phyloP scores from a whole-genome alignment of 2,113 vertebrate species.

The Aleadryas rufinucha region DNA sequence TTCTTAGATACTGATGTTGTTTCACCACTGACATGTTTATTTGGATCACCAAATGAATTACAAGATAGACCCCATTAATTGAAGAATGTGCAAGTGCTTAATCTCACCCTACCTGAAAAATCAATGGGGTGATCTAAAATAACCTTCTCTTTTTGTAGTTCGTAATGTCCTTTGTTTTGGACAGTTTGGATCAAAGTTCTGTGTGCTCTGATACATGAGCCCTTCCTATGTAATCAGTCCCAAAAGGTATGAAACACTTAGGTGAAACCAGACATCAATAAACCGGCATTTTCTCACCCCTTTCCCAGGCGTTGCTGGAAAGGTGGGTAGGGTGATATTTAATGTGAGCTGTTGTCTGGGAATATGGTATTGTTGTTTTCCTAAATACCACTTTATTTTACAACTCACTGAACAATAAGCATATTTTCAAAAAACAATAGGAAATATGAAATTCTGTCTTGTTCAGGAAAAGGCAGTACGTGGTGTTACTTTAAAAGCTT shows the following conservation, averaged over 20 bases:
- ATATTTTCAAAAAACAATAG: background rate
- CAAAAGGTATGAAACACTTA: background rate
- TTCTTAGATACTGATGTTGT: background rate
- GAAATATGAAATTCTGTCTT: background rate
- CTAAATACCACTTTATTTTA: background rate
- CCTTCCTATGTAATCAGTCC: background rate
- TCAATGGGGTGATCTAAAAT: background rate
- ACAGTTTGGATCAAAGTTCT: background rate
- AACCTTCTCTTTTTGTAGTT: background rate
- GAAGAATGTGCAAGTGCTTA: background rate
- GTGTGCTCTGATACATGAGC: background rate
- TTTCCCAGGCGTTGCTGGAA: background rate
- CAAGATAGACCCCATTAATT: background rate
- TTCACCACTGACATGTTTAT: background rate
- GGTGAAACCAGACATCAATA: background rate
- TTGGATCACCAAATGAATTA: background rate
- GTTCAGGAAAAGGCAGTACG: background rate
- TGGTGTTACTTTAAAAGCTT: background rate
- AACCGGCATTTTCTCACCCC: background rate
- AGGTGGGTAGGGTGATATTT: background rate
- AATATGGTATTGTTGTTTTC: background rate
- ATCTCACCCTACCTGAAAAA: background rate
- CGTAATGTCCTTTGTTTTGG: background rate
- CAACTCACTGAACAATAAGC: background rate
- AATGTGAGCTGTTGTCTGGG: background rate